Percentiles rank a stretch among this genome's conserved stretches.
These are phyloP conservation scores for Crax fasciolata DNA, from an alignment of 2,797 vertebrate genomes.

Conservation along the genomic window DNA sequence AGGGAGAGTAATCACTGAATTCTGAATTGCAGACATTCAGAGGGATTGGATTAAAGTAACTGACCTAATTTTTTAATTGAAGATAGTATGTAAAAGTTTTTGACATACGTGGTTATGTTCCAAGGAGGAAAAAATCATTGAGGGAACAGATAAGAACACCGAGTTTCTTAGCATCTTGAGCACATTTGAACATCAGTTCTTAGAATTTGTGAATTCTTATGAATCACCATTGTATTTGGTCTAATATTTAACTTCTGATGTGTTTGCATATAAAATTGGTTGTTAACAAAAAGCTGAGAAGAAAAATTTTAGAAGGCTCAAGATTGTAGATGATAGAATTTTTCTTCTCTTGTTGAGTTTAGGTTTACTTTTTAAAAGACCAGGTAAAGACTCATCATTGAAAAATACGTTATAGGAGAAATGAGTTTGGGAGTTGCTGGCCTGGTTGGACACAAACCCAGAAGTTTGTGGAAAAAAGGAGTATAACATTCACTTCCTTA, in stretches of 20 bases:
- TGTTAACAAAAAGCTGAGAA: background rate
- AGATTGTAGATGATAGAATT: background rate
- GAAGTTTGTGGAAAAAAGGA: background rate
- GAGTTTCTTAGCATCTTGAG: background rate
- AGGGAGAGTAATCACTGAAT: background rate
- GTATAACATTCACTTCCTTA: background rate
- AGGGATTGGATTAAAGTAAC: background rate
- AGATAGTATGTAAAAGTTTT: background rate
- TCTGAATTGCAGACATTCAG: background rate
- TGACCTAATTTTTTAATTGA: background rate
- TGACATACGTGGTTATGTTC: background rate
- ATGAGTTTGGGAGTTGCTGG: background rate
- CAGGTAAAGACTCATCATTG: background rate
- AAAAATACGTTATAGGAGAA: background rate
- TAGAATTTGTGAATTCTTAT: background rate
- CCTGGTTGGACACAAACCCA: background rate
- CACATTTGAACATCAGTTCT: background rate
- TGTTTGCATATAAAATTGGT: background rate
- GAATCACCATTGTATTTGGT: background rate
- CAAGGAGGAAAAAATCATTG: background rate
- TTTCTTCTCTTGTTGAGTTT: background rate
- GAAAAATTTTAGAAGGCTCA: background rate
- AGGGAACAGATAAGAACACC: background rate
- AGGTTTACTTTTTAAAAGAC: background rate
- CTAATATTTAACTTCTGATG: background rate